These are phyloP conservation scores for Leptinotarsa tumamoca DNA, from an alignment of 2,888 invertebrate species.

Conservation along the genomic window DNA sequence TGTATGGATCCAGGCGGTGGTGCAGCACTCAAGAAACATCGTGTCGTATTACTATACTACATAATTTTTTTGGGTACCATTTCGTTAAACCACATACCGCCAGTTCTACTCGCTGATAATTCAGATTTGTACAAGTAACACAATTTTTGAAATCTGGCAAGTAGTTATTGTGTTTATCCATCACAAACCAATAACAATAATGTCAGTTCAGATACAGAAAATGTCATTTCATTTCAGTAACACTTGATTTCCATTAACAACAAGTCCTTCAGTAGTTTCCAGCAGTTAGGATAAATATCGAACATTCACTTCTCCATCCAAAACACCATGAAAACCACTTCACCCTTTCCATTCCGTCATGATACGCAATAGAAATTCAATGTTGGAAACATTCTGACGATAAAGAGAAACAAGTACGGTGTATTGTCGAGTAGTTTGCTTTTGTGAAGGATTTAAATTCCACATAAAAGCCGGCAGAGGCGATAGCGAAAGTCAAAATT, in stretches of 20 bases:
- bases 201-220: neutral
- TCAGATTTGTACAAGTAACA: no score
- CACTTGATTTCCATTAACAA: neutral
- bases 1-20: no score
- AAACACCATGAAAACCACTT: slow-evolving; percentile 5
- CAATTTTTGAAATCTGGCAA: no score
- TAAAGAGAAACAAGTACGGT: slow-evolving; percentile 34
- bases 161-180: no score
- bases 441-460: slow-evolving; percentile 45
- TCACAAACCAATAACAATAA: no score
- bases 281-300: neutral
- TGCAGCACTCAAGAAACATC: no score
- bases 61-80: no score
- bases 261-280: neutral
- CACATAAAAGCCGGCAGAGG: slow-evolving; percentile 41
- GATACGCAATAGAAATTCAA: slow-evolving; percentile 27
- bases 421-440: slow-evolving; percentile 34
- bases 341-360: neutral
- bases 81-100: no score
- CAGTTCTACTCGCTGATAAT: no score
- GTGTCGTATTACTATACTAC: no score
- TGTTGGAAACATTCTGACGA: slow-evolving; percentile 24
- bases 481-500: slow-evolving; percentile 58
- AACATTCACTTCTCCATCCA: neutral
- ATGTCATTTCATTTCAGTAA: neutral